Evolutionary conservation across 2,888 invertebrate genomes (phyloP).

Genomic region (Trichacis sp.): DNA sequence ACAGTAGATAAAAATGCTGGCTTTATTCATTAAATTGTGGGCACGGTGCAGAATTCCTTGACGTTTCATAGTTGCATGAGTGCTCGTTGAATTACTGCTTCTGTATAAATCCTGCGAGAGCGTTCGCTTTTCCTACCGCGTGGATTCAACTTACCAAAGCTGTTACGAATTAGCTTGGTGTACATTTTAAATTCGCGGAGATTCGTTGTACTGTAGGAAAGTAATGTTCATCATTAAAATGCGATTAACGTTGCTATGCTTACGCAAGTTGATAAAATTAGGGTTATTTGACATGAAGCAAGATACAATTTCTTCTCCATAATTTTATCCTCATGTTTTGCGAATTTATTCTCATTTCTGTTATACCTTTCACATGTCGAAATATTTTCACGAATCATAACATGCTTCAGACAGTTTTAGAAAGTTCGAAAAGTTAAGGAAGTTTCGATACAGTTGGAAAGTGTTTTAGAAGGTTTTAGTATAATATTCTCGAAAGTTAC

Average conservation of each 20-base stretch:
- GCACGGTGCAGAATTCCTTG: slow-evolving; percentile 52
- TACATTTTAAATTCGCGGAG: slow-evolving; percentile 27
- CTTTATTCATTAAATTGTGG: slow-evolving; percentile 60
- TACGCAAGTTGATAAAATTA: slow-evolving; percentile 6
- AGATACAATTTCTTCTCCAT: neutral
- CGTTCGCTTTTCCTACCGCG: slow-evolving; percentile 27
- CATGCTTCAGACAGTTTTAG: too few species aligned
- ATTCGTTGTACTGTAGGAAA: slow-evolving; percentile 21
- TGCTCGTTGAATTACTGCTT: slow-evolving; percentile 42
- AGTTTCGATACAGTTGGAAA: too few species aligned
- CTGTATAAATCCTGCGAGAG: slow-evolving; percentile 37
- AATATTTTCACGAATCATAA: too few species aligned
- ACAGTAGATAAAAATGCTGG: slow-evolving; percentile 59
- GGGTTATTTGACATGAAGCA: neutral
- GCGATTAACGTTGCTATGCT: slow-evolving; percentile 26
- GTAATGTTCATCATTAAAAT: slow-evolving; percentile 28
- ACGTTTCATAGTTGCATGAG: slow-evolving; percentile 45
- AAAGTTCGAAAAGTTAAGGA: too few species aligned
- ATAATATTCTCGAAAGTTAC: too few species aligned
- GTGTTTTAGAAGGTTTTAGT: too few species aligned
- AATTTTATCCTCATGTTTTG: neutral
- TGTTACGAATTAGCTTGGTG: slow-evolving; percentile 28
- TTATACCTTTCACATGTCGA: too few species aligned
- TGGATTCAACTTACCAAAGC: slow-evolving; percentile 19
- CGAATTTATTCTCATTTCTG: too few species aligned